A percentile compares a stretch with the other conserved stretches of the same genome.
phyloP scores from a whole-genome alignment of 2,888 invertebrate genomes.

The Caenorhabditis japonica region DNA sequence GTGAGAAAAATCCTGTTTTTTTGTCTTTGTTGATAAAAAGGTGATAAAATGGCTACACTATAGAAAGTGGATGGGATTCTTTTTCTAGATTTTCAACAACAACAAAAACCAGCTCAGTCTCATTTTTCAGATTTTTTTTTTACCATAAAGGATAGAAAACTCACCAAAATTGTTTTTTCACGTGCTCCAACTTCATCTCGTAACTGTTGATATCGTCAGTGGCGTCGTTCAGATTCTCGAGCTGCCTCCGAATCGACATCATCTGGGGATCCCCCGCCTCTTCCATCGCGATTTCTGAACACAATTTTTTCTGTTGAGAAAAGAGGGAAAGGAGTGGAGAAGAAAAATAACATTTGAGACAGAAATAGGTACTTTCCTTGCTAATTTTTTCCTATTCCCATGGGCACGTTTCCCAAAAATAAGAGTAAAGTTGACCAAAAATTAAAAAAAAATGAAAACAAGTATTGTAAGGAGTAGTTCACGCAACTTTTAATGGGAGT shows the following conservation, averaged over 20 bases:
- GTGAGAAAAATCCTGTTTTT: constrained; percentile 10
- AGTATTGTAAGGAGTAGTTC: too few species aligned
- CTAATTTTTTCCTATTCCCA: too few species aligned
- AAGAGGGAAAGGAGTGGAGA: constrained; percentile 1
- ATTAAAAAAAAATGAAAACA: too few species aligned
- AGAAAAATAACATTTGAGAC: not conserved
- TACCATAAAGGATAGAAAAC: not conserved
- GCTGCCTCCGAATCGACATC: constrained; percentile 38
- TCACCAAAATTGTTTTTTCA: constrained; percentile 40
- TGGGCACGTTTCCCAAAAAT: too few species aligned
- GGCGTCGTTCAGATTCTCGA: constrained; percentile 46
- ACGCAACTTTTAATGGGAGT: too few species aligned
- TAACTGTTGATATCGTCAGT: constrained; percentile 46
- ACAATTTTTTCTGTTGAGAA: not conserved
- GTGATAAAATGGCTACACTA: too few species aligned
- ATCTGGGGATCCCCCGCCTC: constrained; percentile 30
- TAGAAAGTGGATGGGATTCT: too few species aligned
- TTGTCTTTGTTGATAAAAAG: not conserved
- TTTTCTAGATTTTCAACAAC: too few species aligned
- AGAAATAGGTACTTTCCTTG: too few species aligned
- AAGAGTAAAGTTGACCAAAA: not conserved
- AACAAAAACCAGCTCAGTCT: too few species aligned
- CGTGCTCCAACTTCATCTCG: constrained; percentile 40
- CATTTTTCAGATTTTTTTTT: not conserved
- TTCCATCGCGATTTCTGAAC: constrained; percentile 29